phyloP scores from a whole-genome alignment of 1,140 invertebrate genomes.

The Phymorhynchus buccinoides region DNA sequence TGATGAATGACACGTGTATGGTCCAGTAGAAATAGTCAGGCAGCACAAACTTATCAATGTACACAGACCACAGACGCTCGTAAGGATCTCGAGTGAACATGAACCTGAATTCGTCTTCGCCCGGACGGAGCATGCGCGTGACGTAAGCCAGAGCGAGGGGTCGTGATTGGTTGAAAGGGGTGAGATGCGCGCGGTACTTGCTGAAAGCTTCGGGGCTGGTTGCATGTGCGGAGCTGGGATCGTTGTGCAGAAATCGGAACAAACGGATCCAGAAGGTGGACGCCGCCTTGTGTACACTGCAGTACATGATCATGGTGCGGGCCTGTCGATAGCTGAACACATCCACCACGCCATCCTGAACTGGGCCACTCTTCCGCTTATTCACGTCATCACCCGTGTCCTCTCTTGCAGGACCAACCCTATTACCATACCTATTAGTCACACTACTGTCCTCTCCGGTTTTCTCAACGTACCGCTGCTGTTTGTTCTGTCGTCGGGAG shows the following conservation, averaged over 20 bases:
- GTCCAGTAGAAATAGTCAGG: conserved; percentile 42
- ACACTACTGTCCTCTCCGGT: neutral
- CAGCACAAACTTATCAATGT: conserved; percentile 45
- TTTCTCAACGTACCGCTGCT: neutral
- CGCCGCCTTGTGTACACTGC: conserved; percentile 40
- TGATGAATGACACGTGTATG: conserved; percentile 18
- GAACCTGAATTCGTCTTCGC: conserved; percentile 35
- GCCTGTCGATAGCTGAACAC: conserved; percentile 11
- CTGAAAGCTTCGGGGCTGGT: conserved; percentile 24
- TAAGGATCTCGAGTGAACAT: conserved; percentile 44
- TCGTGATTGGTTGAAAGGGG: conserved; percentile 23
- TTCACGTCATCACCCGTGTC: neutral
- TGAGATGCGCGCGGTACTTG: conserved; percentile 41
- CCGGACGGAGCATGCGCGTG: conserved; percentile 29
- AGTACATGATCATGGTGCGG: conserved; percentile 26
- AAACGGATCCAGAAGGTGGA: conserved; percentile 45
- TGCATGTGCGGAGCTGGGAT: neutral
- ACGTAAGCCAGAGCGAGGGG: conserved; percentile 14
- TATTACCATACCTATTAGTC: neutral
- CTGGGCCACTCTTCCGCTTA: too few relatives aligned
- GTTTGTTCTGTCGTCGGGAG: neutral
- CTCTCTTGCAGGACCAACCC: neutral
- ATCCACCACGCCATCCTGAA: neutral
- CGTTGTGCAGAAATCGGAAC: conserved; percentile 42
- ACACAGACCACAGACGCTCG: conserved; percentile 43